A percentile compares a stretch with the other conserved stretches of the same genome.
Conservation (phyloP, 2,888 invertebrate species). For the Prosopocoilus inquinatus region DNA sequence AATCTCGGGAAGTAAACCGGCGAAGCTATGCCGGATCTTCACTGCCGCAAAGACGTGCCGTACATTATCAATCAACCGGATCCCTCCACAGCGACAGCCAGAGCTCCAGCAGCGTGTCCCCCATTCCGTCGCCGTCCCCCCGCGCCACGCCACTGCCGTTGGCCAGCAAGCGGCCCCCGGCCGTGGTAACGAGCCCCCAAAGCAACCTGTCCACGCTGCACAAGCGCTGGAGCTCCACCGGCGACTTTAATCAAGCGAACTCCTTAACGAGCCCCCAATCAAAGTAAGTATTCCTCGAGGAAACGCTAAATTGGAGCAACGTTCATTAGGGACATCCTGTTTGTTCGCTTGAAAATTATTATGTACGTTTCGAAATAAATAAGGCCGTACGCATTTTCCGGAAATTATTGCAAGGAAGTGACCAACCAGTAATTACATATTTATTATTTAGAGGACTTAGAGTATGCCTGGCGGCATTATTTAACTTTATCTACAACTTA, state of each 20-base stretch:
- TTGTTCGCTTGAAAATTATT: no score
- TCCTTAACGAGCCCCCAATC: constrained; percentile 52
- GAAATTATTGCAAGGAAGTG: no score
- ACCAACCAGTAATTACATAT: no score
- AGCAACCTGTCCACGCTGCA: constrained; percentile 27
- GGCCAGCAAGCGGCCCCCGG: constrained; percentile 54
- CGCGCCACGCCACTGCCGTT: constrained; percentile 67
- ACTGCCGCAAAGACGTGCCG: constrained; percentile 60
- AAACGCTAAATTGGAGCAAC: no score
- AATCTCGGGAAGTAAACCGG: constrained; percentile 26
- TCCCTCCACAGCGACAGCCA: constrained; percentile 81
- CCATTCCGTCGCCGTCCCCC: constrained; percentile 75
- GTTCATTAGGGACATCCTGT: no score
- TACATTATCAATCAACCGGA: constrained; percentile 75
- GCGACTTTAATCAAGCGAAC: constrained; percentile 68
- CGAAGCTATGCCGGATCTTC: constrained; percentile 36
- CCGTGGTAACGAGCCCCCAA: constrained; percentile 25
- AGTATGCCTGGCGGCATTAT: no score
- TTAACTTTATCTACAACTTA: no score
- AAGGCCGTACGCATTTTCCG: no score
- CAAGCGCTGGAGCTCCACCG: constrained; percentile 81
- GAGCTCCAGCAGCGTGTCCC: constrained; percentile 81
- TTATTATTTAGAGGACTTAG: no score
- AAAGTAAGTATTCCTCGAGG: constrained; percentile 35
- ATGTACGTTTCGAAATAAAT: no score